Percentiles rank a stretch among this genome's conserved stretches.
Evolutionary conservation across 2,888 invertebrate genomes (phyloP).

Genomic region (Xanthorhoe spadicearia): DNA sequence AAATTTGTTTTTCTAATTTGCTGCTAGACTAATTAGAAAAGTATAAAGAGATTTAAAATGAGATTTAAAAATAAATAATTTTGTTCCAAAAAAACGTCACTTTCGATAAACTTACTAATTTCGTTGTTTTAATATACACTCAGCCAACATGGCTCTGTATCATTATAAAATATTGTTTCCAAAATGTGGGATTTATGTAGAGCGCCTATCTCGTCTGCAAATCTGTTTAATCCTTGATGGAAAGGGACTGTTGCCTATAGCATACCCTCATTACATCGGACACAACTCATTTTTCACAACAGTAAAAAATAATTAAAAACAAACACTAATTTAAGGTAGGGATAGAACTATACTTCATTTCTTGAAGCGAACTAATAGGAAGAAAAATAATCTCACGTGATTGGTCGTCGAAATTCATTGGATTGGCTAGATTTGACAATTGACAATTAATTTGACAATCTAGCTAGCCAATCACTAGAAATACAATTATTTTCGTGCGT

Average conservation of each 20-base stretch:
- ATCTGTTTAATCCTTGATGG: slow-evolving; percentile 12
- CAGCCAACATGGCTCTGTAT: neutral
- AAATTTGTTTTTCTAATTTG: no score
- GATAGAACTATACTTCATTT: no score
- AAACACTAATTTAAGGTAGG: slow-evolving; percentile 15
- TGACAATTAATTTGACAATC: no score
- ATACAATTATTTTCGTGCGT: no score
- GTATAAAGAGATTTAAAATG: no score
- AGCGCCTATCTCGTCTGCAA: neutral
- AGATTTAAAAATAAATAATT: neutral
- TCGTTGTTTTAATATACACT: neutral
- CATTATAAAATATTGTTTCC: neutral
- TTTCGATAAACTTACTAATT: neutral
- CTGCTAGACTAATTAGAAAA: no score
- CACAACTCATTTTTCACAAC: slow-evolving; percentile 18
- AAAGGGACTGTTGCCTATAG: slow-evolving; percentile 4
- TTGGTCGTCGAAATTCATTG: no score
- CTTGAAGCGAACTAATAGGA: no score
- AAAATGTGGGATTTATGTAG: slow-evolving; percentile 8
- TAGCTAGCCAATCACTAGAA: no score
- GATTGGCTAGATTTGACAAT: no score
- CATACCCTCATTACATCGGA: slow-evolving; percentile 19
- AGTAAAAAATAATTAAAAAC: slow-evolving; percentile 25
- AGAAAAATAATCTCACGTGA: no score
- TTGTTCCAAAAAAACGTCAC: neutral